Evolutionary conservation across 2,113 vertebrate species (phyloP).

Genomic region (Sander lucioperca): DNA sequence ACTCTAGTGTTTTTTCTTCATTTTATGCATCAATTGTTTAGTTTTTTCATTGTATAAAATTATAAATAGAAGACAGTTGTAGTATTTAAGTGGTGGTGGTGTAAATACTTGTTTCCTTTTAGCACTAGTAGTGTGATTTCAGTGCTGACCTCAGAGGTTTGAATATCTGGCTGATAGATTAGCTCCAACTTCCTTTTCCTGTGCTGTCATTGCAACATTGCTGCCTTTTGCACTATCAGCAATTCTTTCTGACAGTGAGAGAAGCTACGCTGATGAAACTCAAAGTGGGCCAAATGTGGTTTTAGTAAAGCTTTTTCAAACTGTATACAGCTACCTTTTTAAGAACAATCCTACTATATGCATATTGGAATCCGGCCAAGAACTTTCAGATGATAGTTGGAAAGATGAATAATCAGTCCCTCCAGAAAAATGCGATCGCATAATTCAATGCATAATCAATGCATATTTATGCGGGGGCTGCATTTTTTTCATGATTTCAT

Average conservation of each 20-base stretch:
- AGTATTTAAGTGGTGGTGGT: neutral
- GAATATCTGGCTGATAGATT: slow-evolving; percentile 11
- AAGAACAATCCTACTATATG: neutral
- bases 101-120: neutral
- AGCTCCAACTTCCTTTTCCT: slow-evolving; percentile 68
- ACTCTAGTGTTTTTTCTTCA: neutral
- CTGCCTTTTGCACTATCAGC: slow-evolving; percentile 59
- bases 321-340: neutral
- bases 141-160: slow-evolving; percentile 1
- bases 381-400: neutral
- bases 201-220: slow-evolving; percentile 70
- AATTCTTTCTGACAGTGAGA: slow-evolving; percentile 36
- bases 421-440: no score
- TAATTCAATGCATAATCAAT: no score
- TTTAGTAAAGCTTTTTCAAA: neutral
- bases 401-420: neutral
- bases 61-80: neutral
- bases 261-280: slow-evolving; percentile 19
- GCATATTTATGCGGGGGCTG: no score
- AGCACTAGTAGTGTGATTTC: neutral
- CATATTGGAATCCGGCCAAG: neutral
- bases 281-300: neutral
- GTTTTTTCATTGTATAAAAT: neutral
- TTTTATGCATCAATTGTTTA: neutral
- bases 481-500: no score